These are phyloP conservation scores for Tetranychus truncatus DNA, from an alignment of 2,888 invertebrate genomes.

Conservation along the genomic window DNA sequence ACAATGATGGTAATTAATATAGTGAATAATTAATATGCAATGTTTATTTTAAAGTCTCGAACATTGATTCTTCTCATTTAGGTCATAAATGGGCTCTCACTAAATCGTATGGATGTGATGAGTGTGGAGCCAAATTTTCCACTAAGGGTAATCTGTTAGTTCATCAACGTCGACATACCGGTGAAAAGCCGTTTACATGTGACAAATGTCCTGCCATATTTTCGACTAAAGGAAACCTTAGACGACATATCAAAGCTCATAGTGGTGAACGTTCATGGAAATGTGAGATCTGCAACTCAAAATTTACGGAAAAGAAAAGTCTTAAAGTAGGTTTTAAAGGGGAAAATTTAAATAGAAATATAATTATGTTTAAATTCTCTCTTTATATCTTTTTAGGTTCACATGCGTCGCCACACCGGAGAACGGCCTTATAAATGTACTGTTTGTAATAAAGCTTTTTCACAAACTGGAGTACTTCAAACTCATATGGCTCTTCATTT, in stretches of 20 bases:
- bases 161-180: conserved; percentile 26
- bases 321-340: conserved; percentile 30
- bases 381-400: conserved; percentile 16
- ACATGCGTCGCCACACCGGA: background rate
- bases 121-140: conserved; percentile 28
- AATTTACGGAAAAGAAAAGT: conserved; percentile 31
- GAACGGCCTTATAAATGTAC: conserved; percentile 28
- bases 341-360: conserved; percentile 34
- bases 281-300: conserved; percentile 28
- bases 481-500: conserved; percentile 31
- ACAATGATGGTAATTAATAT: background rate
- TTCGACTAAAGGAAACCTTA: conserved; percentile 30
- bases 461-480: conserved; percentile 30
- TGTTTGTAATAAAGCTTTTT: conserved; percentile 30
- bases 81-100: background rate
- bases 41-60: background rate
- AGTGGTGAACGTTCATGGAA: conserved; percentile 30
- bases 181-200: conserved; percentile 24
- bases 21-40: background rate
- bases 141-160: conserved; percentile 28
- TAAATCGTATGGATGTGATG: conserved; percentile 22
- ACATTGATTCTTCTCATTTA: background rate
- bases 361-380: conserved; percentile 28
- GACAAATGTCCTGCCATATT: conserved; percentile 26
- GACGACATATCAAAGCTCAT: conserved; percentile 29